These are phyloP conservation scores for Gorsachius magnificus DNA, from an alignment of 2,797 vertebrate species.

Conservation along the genomic window DNA sequence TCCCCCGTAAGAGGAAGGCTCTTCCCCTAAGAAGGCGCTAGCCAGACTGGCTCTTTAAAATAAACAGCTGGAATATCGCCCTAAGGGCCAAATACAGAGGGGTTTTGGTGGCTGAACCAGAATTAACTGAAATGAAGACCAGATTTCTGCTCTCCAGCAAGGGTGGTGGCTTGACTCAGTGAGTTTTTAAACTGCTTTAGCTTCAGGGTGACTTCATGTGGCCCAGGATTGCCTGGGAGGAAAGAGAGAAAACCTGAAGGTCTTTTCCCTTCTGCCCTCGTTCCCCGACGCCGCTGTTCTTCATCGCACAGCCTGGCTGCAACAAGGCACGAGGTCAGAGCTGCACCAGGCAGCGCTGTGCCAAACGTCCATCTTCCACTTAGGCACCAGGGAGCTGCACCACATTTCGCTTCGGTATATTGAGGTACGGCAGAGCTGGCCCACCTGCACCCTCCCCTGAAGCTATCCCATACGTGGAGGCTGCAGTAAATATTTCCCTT, in stretches of 20 bases:
- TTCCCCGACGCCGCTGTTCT: background rate
- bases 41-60: background rate
- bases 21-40: background rate
- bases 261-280: background rate
- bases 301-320: fast-evolving
- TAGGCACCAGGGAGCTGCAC: background rate
- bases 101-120: background rate
- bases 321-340: background rate
- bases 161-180: background rate
- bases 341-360: background rate
- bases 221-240: background rate
- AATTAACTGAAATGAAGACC: background rate
- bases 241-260: background rate
- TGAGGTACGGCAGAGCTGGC: background rate
- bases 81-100: background rate
- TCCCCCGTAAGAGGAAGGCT: background rate
- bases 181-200: background rate
- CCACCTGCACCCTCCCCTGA: background rate
- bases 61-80: background rate
- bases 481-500: background rate
- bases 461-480: background rate
- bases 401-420: background rate
- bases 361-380: background rate
- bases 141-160: background rate
- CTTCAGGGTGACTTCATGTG: background rate